Percentiles rank a stretch among this genome's conserved stretches.
Evolutionary conservation across 2,888 invertebrate genomes (phyloP).

Genomic region (Drosophila pseudotakahashii): DNA sequence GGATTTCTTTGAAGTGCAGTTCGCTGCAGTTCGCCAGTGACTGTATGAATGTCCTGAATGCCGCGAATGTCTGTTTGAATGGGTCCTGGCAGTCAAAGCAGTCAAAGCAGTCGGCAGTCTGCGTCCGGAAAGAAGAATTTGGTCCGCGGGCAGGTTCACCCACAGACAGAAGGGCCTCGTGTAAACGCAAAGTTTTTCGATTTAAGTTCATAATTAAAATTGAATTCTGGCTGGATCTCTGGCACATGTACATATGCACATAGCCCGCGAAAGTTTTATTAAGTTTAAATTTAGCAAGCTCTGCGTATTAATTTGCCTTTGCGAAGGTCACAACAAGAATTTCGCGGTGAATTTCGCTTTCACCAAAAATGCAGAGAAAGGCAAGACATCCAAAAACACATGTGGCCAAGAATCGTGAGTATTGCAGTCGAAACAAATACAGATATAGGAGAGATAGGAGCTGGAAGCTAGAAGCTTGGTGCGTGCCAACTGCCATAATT

Average conservation of each 20-base stretch:
- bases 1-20: slow-evolving; percentile 13
- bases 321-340: slow-evolving; percentile 60
- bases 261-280: slow-evolving; percentile 68
- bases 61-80: slow-evolving; percentile 57
- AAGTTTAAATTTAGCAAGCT: slow-evolving; percentile 68
- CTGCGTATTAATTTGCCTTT: slow-evolving; percentile 59
- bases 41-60: slow-evolving; percentile 47
- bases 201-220: slow-evolving; percentile 80
- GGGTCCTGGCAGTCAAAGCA: slow-evolving; percentile 43
- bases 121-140: slow-evolving; percentile 7
- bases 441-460: no score
- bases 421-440: neutral
- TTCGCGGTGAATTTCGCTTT: slow-evolving; percentile 23
- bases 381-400: slow-evolving; percentile 12
- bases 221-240: slow-evolving; percentile 27
- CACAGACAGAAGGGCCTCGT: slow-evolving; percentile 27
- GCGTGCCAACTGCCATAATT: slow-evolving; percentile 70
- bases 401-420: slow-evolving; percentile 27
- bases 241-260: neutral
- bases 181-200: slow-evolving; percentile 74
- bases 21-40: neutral
- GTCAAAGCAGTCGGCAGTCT: slow-evolving; percentile 45
- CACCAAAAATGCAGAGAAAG: neutral
- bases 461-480: slow-evolving; percentile 16
- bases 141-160: slow-evolving; percentile 11